A percentile compares a stretch with the other conserved stretches of the same genome.
phyloP scores from a whole-genome alignment of 2,797 vertebrate species.

The Lacerta agilis region DNA sequence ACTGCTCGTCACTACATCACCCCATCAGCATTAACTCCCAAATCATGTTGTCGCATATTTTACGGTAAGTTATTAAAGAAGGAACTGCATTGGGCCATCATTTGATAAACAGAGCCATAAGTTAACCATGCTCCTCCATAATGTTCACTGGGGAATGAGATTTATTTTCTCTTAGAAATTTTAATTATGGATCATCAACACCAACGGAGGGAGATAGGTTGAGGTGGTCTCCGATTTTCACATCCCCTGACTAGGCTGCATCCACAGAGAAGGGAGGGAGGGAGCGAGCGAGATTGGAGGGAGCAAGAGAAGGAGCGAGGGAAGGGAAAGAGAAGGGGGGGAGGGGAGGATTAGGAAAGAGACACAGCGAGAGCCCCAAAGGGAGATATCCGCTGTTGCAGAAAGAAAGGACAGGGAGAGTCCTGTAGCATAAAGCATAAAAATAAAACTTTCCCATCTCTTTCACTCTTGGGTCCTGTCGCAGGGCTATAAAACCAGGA shows the following conservation, averaged over 20 bases:
- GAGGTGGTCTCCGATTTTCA: neutral
- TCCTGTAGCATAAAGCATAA: neutral
- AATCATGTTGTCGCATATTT: slow-evolving; percentile 70
- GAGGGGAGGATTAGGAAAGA: neutral
- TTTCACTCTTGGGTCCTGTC: slow-evolving; percentile 14
- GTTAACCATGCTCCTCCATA: slow-evolving; percentile 58
- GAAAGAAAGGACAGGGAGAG: neutral
- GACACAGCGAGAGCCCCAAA: neutral
- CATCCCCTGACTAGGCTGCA: fast-evolving
- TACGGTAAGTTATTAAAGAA: slow-evolving; percentile 70
- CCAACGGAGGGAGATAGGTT: neutral
- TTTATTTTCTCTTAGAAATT: slow-evolving; percentile 64
- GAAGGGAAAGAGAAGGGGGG: neutral
- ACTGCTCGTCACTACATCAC: slow-evolving; percentile 66
- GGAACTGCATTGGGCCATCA: slow-evolving; percentile 61
- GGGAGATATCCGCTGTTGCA: no score
- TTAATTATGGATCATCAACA: slow-evolving; percentile 64
- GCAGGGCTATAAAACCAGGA: slow-evolving; percentile 56
- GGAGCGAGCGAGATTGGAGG: neutral
- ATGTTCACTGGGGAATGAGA: slow-evolving; percentile 56
- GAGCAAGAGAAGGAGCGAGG: no score
- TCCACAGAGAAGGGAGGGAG: neutral
- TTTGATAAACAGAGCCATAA: slow-evolving; percentile 70
- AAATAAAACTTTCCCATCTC: slow-evolving; percentile 10
- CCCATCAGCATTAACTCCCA: slow-evolving; percentile 68